Conservation (phyloP, 2,797 vertebrate species). For the Falco concolor region DNA sequence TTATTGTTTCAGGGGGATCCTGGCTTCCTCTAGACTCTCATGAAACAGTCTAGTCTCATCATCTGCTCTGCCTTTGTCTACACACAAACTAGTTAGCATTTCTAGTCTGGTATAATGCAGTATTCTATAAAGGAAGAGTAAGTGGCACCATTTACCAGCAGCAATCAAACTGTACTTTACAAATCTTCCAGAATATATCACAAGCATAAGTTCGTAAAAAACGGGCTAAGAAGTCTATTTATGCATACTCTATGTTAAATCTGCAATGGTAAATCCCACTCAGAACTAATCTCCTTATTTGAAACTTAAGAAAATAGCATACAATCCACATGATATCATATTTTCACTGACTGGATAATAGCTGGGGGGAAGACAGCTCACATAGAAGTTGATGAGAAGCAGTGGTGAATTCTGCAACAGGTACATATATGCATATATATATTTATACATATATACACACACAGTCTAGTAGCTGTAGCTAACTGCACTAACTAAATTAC, state of each 20-base stretch:
- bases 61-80: not conserved
- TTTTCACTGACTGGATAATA: not conserved
- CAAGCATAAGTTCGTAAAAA: not conserved
- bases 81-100: not conserved
- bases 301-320: not conserved
- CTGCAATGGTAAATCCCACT: not conserved
- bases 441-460: not conserved
- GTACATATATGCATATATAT: not conserved
- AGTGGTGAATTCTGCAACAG: not conserved
- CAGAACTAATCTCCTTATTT: not conserved
- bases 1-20: not conserved
- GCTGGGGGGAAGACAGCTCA: not conserved
- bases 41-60: not conserved
- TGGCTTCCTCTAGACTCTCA: not conserved
- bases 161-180: not conserved
- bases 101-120: not conserved
- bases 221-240: not conserved
- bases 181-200: not conserved
- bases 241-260: not conserved
- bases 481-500: not conserved
- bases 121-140: not conserved
- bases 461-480: not conserved
- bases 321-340: not conserved
- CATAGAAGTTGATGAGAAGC: not conserved
- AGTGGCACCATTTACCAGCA: not conserved